Evolutionary conservation across 2,888 invertebrate genomes (phyloP), one percentile per base, ranked within the genome.

Genomic region (Anthophora plumipes): DNA sequence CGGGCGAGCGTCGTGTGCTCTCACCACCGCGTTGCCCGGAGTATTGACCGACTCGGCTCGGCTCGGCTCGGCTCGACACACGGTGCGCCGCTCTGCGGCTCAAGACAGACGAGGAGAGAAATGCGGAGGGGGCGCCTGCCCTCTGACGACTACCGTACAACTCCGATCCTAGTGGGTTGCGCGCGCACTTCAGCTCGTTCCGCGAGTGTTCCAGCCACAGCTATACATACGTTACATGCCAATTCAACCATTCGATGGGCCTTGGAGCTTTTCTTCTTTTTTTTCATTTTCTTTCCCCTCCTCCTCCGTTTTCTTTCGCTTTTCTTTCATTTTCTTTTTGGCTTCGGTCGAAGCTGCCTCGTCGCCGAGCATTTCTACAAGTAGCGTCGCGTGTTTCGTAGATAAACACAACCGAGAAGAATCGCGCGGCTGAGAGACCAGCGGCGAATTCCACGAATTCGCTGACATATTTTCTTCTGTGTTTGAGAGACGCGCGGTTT

Each of bases 11-110:
- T 80, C 72, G 80, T 80, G 88, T 89, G 85, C 85, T 89, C 86
- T 89, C 87, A 86, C 87, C 90, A 89, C 89, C 91, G 91, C 91
- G 90, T 87, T 89, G 85, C 89, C 87, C 91, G 91, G 92, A 92
- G 92, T 92, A 92, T 92, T 92, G 92, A 92, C 92, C 92, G 92
- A 92, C 91, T 91, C 91, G 88, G 84, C 85, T 88, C 84, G 77
- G 83, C 82, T 86, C 80, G 85, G 82, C 84, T 79, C 77, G 80
- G 79, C 85, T 75, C 84, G 77, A 73, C 83, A 77, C 86, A 76
- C 88, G 77, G 75, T 73, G 87, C 82, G 86, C 75, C 66, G 80
- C 66, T 75, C 55, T 63, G 72, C 77, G 82, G 67, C 57, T 57
- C 74, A 52, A 37, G 59, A 39, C 59, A 68, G 48, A 55, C 61